Evolutionary conservation across 1,140 invertebrate genomes (phyloP).

Genomic region (Drosophila teissieri): DNA sequence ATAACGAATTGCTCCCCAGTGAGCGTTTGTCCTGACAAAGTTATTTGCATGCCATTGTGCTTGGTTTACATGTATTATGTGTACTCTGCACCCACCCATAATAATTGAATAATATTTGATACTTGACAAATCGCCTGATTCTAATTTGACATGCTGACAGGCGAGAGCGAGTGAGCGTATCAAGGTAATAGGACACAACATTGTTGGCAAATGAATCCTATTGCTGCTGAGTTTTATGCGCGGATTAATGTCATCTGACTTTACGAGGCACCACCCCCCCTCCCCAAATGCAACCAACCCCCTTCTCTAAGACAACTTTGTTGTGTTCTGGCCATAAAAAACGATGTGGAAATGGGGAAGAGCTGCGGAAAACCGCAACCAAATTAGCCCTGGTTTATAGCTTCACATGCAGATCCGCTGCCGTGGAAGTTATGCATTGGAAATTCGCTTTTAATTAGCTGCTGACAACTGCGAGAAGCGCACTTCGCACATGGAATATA

Average conservation of each 20-base stretch:
- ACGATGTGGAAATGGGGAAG: slow-evolving; percentile 38
- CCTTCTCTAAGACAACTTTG: slow-evolving; percentile 57
- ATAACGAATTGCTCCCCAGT: slow-evolving; percentile 78
- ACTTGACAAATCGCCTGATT: slow-evolving; percentile 74
- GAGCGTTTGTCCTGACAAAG: slow-evolving; percentile 65
- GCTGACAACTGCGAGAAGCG: slow-evolving; percentile 65
- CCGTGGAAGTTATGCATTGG: slow-evolving; percentile 77
- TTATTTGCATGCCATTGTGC: slow-evolving; percentile 71
- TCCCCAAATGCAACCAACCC: slow-evolving; percentile 45
- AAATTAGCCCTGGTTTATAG: slow-evolving; percentile 76
- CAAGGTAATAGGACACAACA: slow-evolving; percentile 48
- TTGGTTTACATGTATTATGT: slow-evolving; percentile 4
- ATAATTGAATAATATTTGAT: slow-evolving; percentile 84
- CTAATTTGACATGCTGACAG: slow-evolving; percentile 80
- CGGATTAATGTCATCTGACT: slow-evolving; percentile 71
- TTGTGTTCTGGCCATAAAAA: slow-evolving; percentile 63
- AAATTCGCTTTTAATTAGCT: slow-evolving; percentile 79
- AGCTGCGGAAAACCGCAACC: slow-evolving; percentile 31
- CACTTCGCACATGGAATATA: slow-evolving; percentile 42
- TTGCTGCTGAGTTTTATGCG: slow-evolving; percentile 53
- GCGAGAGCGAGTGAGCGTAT: slow-evolving; percentile 13
- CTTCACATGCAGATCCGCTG: slow-evolving; percentile 50
- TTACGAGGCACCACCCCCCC: slow-evolving; percentile 56
- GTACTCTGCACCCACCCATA: slow-evolving; percentile 37
- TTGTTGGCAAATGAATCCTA: slow-evolving; percentile 40